phyloP scores from a whole-genome alignment of 1,140 invertebrate species.

The Epicauta chinensis region DNA sequence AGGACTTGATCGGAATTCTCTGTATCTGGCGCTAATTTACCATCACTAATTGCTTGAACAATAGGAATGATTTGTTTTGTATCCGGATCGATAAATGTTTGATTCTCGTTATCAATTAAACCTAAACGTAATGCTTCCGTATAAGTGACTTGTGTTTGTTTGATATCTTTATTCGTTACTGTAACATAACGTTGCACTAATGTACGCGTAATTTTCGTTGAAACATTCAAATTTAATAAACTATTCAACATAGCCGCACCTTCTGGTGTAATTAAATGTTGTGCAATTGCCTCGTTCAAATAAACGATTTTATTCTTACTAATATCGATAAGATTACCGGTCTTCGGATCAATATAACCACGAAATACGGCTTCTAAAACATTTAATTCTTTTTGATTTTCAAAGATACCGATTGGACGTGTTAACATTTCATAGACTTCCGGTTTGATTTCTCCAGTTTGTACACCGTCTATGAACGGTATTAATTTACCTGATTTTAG shows the following conservation, averaged over 20 bases:
- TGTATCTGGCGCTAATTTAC: slow-evolving; percentile 56
- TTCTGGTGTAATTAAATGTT: slow-evolving; percentile 76
- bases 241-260: slow-evolving; percentile 78
- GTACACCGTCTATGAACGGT: slow-evolving; percentile 61
- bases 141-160: slow-evolving; percentile 63
- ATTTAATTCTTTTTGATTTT: slow-evolving; percentile 67
- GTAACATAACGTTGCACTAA: slow-evolving; percentile 74
- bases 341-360: slow-evolving; percentile 76
- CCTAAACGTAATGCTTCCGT: slow-evolving; percentile 70
- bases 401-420: slow-evolving; percentile 71
- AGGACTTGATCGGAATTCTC: slow-evolving; percentile 45
- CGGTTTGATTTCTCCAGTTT: slow-evolving; percentile 58
- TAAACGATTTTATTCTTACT: slow-evolving; percentile 69
- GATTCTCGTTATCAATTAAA: slow-evolving; percentile 69
- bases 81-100: slow-evolving; percentile 73
- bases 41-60: slow-evolving; percentile 73
- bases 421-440: slow-evolving; percentile 82
- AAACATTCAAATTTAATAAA: slow-evolving; percentile 76
- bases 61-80: slow-evolving; percentile 70
- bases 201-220: slow-evolving; percentile 76
- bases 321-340: slow-evolving; percentile 77
- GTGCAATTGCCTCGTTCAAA: slow-evolving; percentile 78
- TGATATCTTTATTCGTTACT: slow-evolving; percentile 54
- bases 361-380: slow-evolving; percentile 81
- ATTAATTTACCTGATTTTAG: slow-evolving; percentile 67